Base-by-base conservation (phyloP, 1,140 invertebrate genomes). In the Heliconius hermathena region DNA sequence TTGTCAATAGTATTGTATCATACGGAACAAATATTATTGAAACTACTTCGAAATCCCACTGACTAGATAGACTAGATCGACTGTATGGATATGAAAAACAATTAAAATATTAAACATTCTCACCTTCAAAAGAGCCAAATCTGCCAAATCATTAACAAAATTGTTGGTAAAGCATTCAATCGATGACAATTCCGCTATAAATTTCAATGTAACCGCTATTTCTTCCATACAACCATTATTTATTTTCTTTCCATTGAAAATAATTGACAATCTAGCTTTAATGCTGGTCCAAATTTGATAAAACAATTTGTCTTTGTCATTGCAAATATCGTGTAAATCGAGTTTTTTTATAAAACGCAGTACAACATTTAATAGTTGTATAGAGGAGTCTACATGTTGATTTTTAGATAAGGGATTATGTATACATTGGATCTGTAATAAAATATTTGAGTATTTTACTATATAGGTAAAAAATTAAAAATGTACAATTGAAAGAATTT, bases 261-360 rank as follows among this genome's bases (percentile, higher is more conserved):
- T 66, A 13, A 89, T 82, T 36, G 82, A 72, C 38, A 92, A 78
- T 73, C 93, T 83, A 9, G 81, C 46, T 84, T 89, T 91, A 8
- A 94, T 66, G 74, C 88, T 84, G 0, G 80, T 74, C 91, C 92
- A 94, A 73, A 92, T 90, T 80, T 88, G 78, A 13, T 84, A 52
- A 52, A 91, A 90, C 8, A 92, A n/a, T 80, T 87, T 83, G 70
- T 93, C 91, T 82, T 91, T 92, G 8, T 89, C 82, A 76, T 88
- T 71, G 80, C 92, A 93, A n/a, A 91, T 86, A 3, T 83, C 38
- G 52, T 93, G 89, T 0, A 84, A 81, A 78, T 91, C 92, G 1
- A 94, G 79, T 81, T 91, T 94, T 54, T 92, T 93, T 16, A 92
- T 85, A 70, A 93, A 87, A 26, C 92, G 79, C 20, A 94, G 73